phyloP scores from a whole-genome alignment of 2,888 invertebrate genomes.

The Sympetrum striolatum region DNA sequence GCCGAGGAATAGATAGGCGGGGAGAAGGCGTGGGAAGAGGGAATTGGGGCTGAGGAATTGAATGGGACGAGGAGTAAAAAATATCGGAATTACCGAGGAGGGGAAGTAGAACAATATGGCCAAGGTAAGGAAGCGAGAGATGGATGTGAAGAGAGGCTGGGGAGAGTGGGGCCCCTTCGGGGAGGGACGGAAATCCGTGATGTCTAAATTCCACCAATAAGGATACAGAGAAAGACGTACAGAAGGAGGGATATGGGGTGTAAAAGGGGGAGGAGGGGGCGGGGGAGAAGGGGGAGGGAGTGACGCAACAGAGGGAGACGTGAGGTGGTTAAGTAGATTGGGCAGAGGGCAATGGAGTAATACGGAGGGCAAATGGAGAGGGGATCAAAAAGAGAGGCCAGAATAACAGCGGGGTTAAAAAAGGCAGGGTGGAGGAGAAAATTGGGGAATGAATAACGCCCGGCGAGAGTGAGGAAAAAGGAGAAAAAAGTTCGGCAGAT shows the following conservation, averaged over 20 bases:
- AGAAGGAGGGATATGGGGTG: slow-evolving; percentile 37
- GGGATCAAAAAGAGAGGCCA: neutral
- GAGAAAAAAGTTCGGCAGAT: neutral
- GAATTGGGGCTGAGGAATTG: neutral
- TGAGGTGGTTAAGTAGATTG: slow-evolving; percentile 8
- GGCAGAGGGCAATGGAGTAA: slow-evolving; percentile 40
- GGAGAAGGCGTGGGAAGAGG: neutral
- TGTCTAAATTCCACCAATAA: slow-evolving; percentile 42
- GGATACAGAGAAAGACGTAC: slow-evolving; percentile 43
- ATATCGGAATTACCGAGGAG: neutral
- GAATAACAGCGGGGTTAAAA: neutral
- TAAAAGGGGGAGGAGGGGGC: neutral
- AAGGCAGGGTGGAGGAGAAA: neutral
- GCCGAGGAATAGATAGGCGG: neutral
- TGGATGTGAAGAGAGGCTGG: neutral
- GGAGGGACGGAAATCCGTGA: slow-evolving; percentile 32
- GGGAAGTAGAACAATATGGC: neutral
- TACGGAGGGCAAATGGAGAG: slow-evolving; percentile 31
- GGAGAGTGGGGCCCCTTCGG: neutral
- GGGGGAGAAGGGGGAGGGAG: neutral
- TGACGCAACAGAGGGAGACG: neutral
- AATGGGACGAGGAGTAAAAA: neutral
- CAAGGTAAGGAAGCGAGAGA: neutral
- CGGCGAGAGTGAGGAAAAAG: neutral
- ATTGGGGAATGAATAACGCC: neutral